Evolutionary conservation across 2,797 vertebrate species (phyloP).

Genomic region (Percopsis omiscomaycus): DNA sequence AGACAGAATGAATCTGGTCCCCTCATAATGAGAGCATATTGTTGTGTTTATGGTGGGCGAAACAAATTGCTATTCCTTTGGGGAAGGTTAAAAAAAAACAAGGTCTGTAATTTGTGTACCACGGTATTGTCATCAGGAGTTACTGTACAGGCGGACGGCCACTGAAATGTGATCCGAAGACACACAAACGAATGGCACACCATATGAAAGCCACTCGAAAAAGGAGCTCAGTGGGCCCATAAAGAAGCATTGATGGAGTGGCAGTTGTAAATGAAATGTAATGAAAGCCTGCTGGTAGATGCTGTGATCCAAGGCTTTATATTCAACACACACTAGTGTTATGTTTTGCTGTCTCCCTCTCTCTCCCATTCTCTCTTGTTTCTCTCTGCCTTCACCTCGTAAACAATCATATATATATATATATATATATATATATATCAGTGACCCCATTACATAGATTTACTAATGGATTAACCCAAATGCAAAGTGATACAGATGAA

Average conservation of each 20-base stretch:
- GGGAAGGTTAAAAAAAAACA: conserved; percentile 44
- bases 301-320: conserved; percentile 44
- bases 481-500: conserved; percentile 14
- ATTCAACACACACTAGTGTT: conserved; percentile 25
- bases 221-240: conserved; percentile 51
- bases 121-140: conserved; percentile 58
- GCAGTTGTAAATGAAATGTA: conserved; percentile 60
- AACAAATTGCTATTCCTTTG: conserved; percentile 66
- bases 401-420: background rate
- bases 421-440: conserved; percentile 1
- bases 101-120: conserved; percentile 62
- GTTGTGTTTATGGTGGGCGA: conserved; percentile 67
- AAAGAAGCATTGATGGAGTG: conserved; percentile 50
- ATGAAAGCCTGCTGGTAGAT: conserved; percentile 56
- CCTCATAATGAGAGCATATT: conserved; percentile 70
- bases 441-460: conserved; percentile 10
- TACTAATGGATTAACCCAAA: conserved; percentile 26
- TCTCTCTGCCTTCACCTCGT: background rate
- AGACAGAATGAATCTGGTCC: conserved; percentile 65
- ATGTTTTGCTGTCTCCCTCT: background rate
- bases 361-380: background rate
- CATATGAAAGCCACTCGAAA: conserved; percentile 48
- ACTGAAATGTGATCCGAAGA: conserved; percentile 58
- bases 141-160: conserved; percentile 46
- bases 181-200: conserved; percentile 40